phyloP scores from a whole-genome alignment of 2,888 invertebrate genomes.

The Eulithis testata region DNA sequence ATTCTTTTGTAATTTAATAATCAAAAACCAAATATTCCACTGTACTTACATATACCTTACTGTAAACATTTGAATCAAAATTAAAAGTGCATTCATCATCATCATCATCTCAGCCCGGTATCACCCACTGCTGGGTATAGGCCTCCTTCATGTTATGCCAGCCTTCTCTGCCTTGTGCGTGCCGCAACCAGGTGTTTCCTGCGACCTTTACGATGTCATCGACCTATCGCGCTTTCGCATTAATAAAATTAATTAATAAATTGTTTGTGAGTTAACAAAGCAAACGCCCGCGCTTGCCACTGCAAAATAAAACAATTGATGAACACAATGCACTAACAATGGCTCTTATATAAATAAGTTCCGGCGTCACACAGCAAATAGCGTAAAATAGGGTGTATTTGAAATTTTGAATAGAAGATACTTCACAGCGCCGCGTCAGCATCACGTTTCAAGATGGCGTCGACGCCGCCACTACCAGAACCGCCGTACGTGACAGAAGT shows the following conservation, averaged over 20 bases:
- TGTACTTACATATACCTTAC: too few relatives aligned
- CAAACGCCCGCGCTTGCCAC: constrained; percentile 5
- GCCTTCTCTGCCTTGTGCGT: too few relatives aligned
- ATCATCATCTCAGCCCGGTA: too few relatives aligned
- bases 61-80: too few relatives aligned
- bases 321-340: constrained; percentile 63
- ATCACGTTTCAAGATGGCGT: constrained; percentile 77
- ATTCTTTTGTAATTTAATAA: too few relatives aligned
- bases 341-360: constrained; percentile 68
- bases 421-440: constrained; percentile 61
- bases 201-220: too few relatives aligned
- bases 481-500: constrained; percentile 70
- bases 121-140: too few relatives aligned
- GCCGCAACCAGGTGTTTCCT: too few relatives aligned
- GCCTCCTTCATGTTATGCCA: too few relatives aligned
- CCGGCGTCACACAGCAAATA: constrained; percentile 70
- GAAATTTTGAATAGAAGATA: constrained; percentile 72
- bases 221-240: too few relatives aligned
- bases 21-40: too few relatives aligned
- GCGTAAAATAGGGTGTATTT: constrained; percentile 52
- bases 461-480: constrained; percentile 63
- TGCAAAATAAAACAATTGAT: constrained; percentile 24
- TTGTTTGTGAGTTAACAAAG: constrained; percentile 9
- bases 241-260: constrained; percentile 7
- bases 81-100: background rate